Evolutionary conservation across 2,113 vertebrate species (phyloP).

Genomic region (Rana temporaria): DNA sequence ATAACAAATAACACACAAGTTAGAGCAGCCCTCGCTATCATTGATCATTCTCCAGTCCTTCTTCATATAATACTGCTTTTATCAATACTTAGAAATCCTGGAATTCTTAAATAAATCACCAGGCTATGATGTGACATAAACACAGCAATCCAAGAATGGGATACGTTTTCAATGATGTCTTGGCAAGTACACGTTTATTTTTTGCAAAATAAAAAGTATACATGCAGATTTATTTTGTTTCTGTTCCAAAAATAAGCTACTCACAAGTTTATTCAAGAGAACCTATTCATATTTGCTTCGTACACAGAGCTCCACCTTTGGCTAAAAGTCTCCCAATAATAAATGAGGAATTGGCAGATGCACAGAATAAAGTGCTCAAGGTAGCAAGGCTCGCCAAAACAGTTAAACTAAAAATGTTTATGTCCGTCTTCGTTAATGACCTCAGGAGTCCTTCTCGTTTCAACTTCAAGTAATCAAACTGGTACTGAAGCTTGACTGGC

Average conservation of each 20-base stretch:
- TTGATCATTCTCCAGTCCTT: neutral
- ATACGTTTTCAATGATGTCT: constrained; percentile 5
- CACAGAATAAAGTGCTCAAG: constrained; percentile 67
- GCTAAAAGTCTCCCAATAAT: constrained; percentile 65
- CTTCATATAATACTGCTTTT: neutral
- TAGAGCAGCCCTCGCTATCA: neutral
- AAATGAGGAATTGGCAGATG: constrained; percentile 58
- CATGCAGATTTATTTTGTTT: constrained; percentile 28
- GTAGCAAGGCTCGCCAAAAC: constrained; percentile 67
- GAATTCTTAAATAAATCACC: neutral
- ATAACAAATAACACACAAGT: neutral
- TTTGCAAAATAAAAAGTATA: constrained; percentile 7
- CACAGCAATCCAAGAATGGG: neutral
- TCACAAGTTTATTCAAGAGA: constrained; percentile 63
- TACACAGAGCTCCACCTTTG: constrained; percentile 63
- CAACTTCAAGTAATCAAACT: constrained; percentile 78
- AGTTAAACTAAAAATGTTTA: constrained; percentile 64
- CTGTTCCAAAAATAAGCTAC: constrained; percentile 38
- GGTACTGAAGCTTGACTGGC: constrained; percentile 76
- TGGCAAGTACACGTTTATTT: constrained; percentile 4
- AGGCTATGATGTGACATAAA: neutral
- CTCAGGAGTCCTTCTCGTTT: constrained; percentile 79
- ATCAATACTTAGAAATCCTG: neutral
- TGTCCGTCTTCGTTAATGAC: constrained; percentile 79
- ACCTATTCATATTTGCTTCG: constrained; percentile 63